Evolutionary conservation across 2,888 invertebrate species (phyloP), one percentile per base, ranked within the genome.

Genomic region (Argyresthia goedartella): DNA sequence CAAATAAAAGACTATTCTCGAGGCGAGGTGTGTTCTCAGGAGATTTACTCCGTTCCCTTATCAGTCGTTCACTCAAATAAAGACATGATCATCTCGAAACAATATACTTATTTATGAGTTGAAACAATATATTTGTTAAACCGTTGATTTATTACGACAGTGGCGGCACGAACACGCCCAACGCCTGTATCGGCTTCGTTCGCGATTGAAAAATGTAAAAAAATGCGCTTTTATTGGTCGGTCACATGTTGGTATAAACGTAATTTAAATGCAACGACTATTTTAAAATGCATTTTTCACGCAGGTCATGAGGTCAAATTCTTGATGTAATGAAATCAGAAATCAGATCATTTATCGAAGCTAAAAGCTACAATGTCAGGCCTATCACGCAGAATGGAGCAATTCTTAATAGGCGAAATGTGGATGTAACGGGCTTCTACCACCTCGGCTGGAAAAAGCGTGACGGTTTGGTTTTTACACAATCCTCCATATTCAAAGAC

Each of bases 81-180:
- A 79, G 77, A 75, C 73, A 60, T 64, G 61, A 65, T 58, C 66
- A 55, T 65, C 65, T 47, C 48, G 43, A 42, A 50, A 48, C 34
- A 49, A 51, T 54, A 50, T 54, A 61, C 58, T 65, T 67, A 74
- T 76, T 77, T 76, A 77, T 75, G 73, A 76, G 63, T 65, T 63
- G 65, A 66, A 74, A 76, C 69, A 73, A 73, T 71, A 69, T 73
- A 64, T 70, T 69, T 67, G 70, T 65, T 68, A 68, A 67, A 67
- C 65, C 63, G 58, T 67, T 75, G 79, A 81, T 81, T 81, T 81
- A 80, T 76, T 69, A 64, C 63, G 67, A 66, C 73, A 69, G 62
- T 62, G 63, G 66, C 67, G n/a, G 67, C 67, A 68, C 64, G 67
- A 57, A 56, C 58, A 64, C 65, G 66, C 64, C 71, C 69, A 33